Evolutionary conservation across 2,113 vertebrate species (phyloP).

Genomic region (Agelaius phoeniceus): DNA sequence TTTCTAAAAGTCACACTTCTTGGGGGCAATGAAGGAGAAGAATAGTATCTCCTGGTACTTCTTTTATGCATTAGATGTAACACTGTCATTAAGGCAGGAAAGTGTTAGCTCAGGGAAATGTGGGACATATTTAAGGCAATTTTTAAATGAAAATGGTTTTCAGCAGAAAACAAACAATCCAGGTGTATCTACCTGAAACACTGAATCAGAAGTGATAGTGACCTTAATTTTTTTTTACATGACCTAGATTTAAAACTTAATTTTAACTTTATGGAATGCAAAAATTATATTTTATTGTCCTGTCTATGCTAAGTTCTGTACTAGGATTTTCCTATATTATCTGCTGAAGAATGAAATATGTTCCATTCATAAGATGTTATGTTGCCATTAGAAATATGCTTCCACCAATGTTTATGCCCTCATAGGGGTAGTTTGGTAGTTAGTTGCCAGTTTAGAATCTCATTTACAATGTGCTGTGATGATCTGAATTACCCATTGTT

Average conservation of each 20-base stretch:
- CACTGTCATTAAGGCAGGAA: neutral
- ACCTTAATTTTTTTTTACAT: neutral
- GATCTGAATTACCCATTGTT: neutral
- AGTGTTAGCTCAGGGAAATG: neutral
- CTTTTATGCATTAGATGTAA: neutral
- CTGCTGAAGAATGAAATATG: neutral
- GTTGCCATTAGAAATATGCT: neutral
- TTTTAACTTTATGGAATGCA: neutral
- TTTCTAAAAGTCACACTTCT: neutral
- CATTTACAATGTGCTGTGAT: neutral
- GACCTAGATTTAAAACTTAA: neutral
- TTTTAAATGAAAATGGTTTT: neutral
- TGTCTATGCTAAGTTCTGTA: neutral
- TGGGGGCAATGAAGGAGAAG: neutral
- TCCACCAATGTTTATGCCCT: neutral
- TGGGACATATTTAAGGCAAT: neutral
- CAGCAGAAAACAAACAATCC: neutral
- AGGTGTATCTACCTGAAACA: neutral
- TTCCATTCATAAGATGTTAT: neutral
- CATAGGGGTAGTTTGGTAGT: neutral
- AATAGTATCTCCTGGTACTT: neutral
- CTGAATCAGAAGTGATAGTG: neutral
- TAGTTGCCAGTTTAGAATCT: neutral
- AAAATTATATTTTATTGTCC: neutral
- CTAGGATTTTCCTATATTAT: neutral